phyloP scores from a whole-genome alignment of 1,140 invertebrate genomes.

The Anoplophora glabripennis region DNA sequence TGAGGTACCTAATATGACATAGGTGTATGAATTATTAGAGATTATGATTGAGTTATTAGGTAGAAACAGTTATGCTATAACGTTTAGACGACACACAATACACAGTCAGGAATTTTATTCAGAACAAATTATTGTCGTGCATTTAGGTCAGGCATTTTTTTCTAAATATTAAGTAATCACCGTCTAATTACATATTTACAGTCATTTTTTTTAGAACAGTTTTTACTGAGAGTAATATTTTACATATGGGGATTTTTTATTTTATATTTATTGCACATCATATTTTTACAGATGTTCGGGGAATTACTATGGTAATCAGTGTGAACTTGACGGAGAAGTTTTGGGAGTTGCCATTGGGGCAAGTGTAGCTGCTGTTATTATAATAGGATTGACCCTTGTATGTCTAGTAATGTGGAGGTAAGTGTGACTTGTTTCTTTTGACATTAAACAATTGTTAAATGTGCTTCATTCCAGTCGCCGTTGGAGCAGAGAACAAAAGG shows the following conservation, averaged over 20 bases:
- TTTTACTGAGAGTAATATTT: not conserved
- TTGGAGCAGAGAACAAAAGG: conserved; percentile 84
- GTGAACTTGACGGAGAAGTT: conserved; percentile 89
- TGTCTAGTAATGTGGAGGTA: conserved; percentile 90
- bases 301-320: conserved; percentile 82
- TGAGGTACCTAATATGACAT: too few species aligned
- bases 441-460: not conserved
- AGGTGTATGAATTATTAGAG: too few species aligned
- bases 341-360: conserved; percentile 86
- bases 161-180: too few species aligned
- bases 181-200: too few species aligned
- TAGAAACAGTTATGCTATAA: not conserved
- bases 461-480: conserved; percentile 59
- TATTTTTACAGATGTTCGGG: conserved; percentile 65
- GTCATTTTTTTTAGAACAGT: not conserved
- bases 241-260: not conserved
- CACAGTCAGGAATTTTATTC: not conserved
- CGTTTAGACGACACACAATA: not conserved
- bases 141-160: too few species aligned
- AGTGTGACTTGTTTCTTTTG: conserved; percentile 26
- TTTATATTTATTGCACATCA: not conserved
- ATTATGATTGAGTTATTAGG: too few species aligned
- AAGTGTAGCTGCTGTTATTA: conserved; percentile 80
- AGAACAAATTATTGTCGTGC: too few species aligned
- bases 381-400: conserved; percentile 81